Evolutionary conservation across 2,888 invertebrate genomes (phyloP).

Genomic region (Lutraria lutraria): DNA sequence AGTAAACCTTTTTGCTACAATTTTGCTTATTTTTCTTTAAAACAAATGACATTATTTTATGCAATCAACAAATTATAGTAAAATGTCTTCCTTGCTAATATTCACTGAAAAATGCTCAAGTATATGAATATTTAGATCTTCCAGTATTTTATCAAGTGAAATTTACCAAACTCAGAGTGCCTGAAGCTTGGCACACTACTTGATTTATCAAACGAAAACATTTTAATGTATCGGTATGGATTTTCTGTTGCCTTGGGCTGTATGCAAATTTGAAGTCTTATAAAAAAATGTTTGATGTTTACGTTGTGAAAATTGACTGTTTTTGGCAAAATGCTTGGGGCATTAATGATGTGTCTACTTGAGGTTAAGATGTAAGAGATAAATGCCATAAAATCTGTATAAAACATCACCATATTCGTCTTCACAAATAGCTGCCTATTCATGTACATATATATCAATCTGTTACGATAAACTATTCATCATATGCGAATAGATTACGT

Average conservation of each 20-base stretch:
- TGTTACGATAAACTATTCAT: not conserved
- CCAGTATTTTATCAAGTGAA: not conserved
- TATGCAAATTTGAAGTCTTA: constrained; percentile 9
- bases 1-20: no score
- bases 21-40: no score
- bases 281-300: constrained; percentile 4
- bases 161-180: not conserved
- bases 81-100: not conserved
- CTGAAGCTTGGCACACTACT: not conserved
- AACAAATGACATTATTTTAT: no score
- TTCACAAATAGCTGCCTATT: not conserved
- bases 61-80: not conserved
- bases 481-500: not conserved
- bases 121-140: not conserved
- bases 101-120: not conserved
- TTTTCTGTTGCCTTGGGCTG: not conserved
- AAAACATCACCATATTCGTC: not conserved
- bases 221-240: not conserved
- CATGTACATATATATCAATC: not conserved
- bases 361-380: not conserved
- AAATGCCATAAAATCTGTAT: constrained; percentile 1
- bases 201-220: not conserved
- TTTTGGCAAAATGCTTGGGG: constrained; percentile 7
- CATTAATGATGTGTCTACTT: constrained; percentile 14
- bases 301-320: not conserved